A percentile compares a stretch with the other conserved stretches of the same genome.
These are phyloP conservation scores for Drosophila pruinosa DNA, from an alignment of 1,140 invertebrate genomes.

Conservation along the genomic window DNA sequence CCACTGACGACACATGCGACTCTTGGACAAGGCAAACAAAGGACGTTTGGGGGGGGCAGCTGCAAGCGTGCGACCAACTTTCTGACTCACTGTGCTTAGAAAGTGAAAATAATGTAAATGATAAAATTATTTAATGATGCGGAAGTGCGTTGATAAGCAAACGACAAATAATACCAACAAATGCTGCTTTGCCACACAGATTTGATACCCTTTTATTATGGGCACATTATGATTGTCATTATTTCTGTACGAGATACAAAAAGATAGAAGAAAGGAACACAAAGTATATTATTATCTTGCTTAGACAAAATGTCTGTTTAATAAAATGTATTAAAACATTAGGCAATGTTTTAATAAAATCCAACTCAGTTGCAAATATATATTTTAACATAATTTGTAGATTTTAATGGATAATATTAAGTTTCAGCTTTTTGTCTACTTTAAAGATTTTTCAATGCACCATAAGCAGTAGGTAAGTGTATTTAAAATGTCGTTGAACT, in stretches of 20 bases:
- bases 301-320: too few relatives aligned
- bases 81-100: slow-evolving; percentile 62
- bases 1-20: background rate
- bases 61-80: slow-evolving; percentile 30
- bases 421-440: too few relatives aligned
- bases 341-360: too few relatives aligned
- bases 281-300: background rate
- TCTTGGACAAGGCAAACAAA: background rate
- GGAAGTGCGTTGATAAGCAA: slow-evolving; percentile 78
- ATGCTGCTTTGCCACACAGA: background rate
- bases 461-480: background rate
- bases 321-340: too few relatives aligned
- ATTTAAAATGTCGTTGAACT: background rate
- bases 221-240: background rate
- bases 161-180: slow-evolving; percentile 65
- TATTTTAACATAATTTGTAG: too few relatives aligned
- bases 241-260: background rate
- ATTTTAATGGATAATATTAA: too few relatives aligned
- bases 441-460: too few relatives aligned
- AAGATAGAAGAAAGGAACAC: background rate
- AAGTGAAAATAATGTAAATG: slow-evolving; percentile 80
- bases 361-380: too few relatives aligned
- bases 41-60: slow-evolving; percentile 13
- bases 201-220: slow-evolving; percentile 19
- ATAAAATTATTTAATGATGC: slow-evolving; percentile 81